A percentile compares a stretch with the other conserved stretches of the same genome.
phyloP scores from a whole-genome alignment of 2,888 invertebrate genomes.

The Calameuta filiformis region DNA sequence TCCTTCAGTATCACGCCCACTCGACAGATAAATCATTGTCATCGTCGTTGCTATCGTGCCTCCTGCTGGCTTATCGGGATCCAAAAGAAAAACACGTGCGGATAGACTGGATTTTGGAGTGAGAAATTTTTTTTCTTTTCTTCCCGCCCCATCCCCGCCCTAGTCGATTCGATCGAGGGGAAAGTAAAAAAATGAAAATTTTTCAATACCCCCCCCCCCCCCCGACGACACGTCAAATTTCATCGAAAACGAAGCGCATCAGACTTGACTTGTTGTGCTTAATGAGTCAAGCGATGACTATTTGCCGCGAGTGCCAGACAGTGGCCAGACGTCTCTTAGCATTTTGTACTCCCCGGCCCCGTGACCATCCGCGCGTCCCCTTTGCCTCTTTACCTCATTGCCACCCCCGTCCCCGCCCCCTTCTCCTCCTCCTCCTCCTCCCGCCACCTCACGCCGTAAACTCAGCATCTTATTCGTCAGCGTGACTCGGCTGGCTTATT shows the following conservation, averaged over 20 bases:
- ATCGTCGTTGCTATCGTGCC: not conserved
- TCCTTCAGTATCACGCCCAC: not conserved
- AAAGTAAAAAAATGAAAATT: not conserved
- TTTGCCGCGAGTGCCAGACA: constrained; percentile 38
- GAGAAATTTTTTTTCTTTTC: not conserved
- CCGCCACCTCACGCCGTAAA: constrained; percentile 7
- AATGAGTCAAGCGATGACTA: constrained; percentile 38
- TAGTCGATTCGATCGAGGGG: no score
- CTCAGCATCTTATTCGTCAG: not conserved
- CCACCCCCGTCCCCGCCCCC: not conserved
- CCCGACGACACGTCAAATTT: not conserved
- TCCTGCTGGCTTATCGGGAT: not conserved
- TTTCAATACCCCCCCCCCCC: not conserved
- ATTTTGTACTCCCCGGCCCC: constrained; percentile 1
- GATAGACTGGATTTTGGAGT: not conserved
- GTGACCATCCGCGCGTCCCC: constrained; percentile 5
- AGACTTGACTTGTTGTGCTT: constrained; percentile 31
- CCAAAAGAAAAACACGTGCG: not conserved
- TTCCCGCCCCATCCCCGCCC: no score
- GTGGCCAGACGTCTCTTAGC: constrained; percentile 36
- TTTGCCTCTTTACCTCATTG: constrained; percentile 24
- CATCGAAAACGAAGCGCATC: not conserved
- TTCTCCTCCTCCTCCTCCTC: no score
- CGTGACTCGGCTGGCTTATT: not conserved
- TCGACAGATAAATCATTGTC: not conserved